Base-by-base conservation (phyloP, 2,797 vertebrate species). In the Varecia variegata region DNA sequence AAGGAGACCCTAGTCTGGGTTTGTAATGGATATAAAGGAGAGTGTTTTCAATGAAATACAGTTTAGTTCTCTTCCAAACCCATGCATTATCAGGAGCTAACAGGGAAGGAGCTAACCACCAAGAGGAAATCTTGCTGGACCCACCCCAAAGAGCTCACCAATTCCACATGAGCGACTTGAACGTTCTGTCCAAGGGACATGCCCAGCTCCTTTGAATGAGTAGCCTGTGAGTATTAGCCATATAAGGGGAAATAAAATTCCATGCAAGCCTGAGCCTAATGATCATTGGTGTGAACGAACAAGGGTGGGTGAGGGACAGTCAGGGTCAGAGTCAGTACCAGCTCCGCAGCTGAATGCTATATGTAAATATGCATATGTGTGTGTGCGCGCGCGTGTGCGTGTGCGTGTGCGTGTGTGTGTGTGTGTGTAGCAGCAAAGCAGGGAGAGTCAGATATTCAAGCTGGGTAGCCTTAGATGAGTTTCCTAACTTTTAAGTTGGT, bases 31-130 rank as follows among this genome's bases (percentile, higher is more conserved):
- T 82, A 47, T 45, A n/a, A 90, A 76, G 32, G 35, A 68, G 40
- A 52, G 11, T 32, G 30, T 90, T 67, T 91, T 91, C 56, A 47
- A 3, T 91, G 68, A 60, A 67, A 60, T 73, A 10, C 21, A 21
- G 56, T 52, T 96, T 73, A 47, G 23, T 62, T 97, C 27, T 74
- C 58, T 96, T 60, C 38, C 47, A 45, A 60, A 91, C 76, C 54
- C 40, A 13, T 9, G 56, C 14, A 13, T 58, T 90, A 21, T 87
- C 79, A 90, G 73, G 18, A 62, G n/a, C 50, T 74, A 56, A 93
- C 18, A 90, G 67, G 67, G 30, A 88, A 14, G 10, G 50, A 50
- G 20, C 13, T 5, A 56, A 85, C 23, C 2, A 38, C 35, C 47
- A 17, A 73, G 67, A 94, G 50, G 91, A 86, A 94, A 89, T 80